Evolutionary conservation across 1,140 invertebrate species (phyloP).

Genomic region (Adelges cooleyi): DNA sequence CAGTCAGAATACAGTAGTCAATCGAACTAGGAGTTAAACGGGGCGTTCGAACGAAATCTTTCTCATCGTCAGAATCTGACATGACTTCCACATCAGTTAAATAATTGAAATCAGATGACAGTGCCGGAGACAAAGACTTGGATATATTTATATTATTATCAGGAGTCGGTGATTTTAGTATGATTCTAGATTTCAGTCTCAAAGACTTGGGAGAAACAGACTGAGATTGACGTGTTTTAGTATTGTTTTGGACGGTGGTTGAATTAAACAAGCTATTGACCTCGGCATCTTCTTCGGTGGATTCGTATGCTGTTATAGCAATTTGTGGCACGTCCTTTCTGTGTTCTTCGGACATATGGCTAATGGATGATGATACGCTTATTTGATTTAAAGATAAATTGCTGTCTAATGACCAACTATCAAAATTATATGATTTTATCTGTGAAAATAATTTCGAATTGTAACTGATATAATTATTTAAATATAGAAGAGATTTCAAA

Average conservation of each 20-base stretch:
- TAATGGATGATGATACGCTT: background rate
- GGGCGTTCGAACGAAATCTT: background rate
- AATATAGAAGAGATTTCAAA: no score
- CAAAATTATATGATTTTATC: slow-evolving; percentile 12
- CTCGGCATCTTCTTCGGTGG: slow-evolving; percentile 3
- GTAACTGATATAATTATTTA: no score
- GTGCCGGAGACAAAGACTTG: background rate
- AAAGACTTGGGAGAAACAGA: background rate
- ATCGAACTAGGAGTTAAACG: background rate
- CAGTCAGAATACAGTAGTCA: slow-evolving; percentile 10
- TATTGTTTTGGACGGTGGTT: background rate
- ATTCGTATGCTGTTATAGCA: slow-evolving; percentile 15
- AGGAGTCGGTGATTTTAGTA: slow-evolving; percentile 7
- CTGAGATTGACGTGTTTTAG: background rate
- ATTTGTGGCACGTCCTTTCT: background rate
- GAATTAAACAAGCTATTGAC: background rate
- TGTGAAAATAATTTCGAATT: background rate
- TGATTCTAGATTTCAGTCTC: slow-evolving; percentile 5
- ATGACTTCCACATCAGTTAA: slow-evolving; percentile 7
- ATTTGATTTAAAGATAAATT: background rate
- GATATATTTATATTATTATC: background rate
- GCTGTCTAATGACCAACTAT: background rate
- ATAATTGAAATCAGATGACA: background rate
- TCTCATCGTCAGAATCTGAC: slow-evolving; percentile 22
- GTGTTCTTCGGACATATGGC: background rate